Conservation (phyloP, 1,140 invertebrate genomes). For the Eufriesea mexicana region DNA sequence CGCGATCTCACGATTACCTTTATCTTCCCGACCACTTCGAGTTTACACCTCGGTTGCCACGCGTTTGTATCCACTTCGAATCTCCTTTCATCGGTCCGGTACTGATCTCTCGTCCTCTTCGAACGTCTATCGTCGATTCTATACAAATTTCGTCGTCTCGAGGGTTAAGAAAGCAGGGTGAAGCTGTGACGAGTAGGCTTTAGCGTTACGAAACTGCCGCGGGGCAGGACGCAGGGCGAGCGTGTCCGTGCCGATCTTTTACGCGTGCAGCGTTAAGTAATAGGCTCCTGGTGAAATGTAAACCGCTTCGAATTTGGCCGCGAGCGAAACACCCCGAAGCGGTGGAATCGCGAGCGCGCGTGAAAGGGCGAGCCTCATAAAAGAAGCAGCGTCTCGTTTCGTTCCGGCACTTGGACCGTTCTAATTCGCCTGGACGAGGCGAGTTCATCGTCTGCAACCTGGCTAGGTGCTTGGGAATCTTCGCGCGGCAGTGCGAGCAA, state of each 20-base stretch:
- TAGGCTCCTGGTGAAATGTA: constrained; percentile 31
- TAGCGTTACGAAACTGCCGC: constrained; percentile 3
- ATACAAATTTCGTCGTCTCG: neutral
- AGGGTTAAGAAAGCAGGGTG: neutral
- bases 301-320: constrained; percentile 50
- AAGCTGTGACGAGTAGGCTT: too few species aligned
- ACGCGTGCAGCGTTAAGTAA: neutral
- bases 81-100: too few species aligned
- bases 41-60: too few species aligned
- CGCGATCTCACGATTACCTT: neutral
- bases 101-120: too few species aligned
- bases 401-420: constrained; percentile 39
- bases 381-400: constrained; percentile 51
- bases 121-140: neutral
- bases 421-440: neutral
- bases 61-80: too few species aligned
- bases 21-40: too few species aligned
- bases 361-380: constrained; percentile 62
- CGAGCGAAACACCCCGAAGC: constrained; percentile 53
- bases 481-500: neutral
- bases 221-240: too few species aligned
- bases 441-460: neutral
- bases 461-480: neutral
- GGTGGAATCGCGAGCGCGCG: constrained; percentile 24
- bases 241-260: neutral